These are phyloP conservation scores for Asbolus verrucosus DNA, from an alignment of 1,140 invertebrate genomes.

Conservation along the genomic window DNA sequence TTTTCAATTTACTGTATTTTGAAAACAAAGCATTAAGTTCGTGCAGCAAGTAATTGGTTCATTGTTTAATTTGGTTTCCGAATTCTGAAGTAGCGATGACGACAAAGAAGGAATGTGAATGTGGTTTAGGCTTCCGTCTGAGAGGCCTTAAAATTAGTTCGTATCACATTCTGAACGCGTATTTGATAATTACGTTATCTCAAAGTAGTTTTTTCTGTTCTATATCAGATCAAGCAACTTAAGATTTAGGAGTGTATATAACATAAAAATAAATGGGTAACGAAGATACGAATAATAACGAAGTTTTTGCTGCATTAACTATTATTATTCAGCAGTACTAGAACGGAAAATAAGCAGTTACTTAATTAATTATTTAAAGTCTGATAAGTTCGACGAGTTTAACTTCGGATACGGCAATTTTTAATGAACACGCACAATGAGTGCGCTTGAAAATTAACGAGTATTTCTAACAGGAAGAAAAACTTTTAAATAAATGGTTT, in stretches of 20 bases:
- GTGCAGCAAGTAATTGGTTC: constrained; percentile 12
- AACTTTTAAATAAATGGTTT: constrained; percentile 8
- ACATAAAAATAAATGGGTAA: constrained; percentile 1
- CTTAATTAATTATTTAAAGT: constrained; percentile 30
- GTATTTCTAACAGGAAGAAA: constrained; percentile 12
- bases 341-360: background rate
- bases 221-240: background rate
- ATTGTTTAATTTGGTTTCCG: constrained; percentile 21
- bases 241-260: background rate
- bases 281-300: background rate
- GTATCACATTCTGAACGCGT: constrained; percentile 20
- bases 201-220: constrained; percentile 17
- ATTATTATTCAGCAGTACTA: background rate
- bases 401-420: constrained; percentile 24
- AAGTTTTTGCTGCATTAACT: background rate
- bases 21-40: constrained; percentile 26
- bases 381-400: constrained; percentile 1
- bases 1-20: constrained; percentile 9
- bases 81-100: constrained; percentile 22
- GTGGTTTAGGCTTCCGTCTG: constrained; percentile 24
- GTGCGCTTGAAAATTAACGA: constrained; percentile 20
- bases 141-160: constrained; percentile 13
- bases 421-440: constrained; percentile 33
- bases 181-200: constrained; percentile 28
- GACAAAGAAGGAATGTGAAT: constrained; percentile 37